These are phyloP conservation scores for Parasteatoda lunata DNA, from an alignment of 2,888 invertebrate species.

Conservation along the genomic window DNA sequence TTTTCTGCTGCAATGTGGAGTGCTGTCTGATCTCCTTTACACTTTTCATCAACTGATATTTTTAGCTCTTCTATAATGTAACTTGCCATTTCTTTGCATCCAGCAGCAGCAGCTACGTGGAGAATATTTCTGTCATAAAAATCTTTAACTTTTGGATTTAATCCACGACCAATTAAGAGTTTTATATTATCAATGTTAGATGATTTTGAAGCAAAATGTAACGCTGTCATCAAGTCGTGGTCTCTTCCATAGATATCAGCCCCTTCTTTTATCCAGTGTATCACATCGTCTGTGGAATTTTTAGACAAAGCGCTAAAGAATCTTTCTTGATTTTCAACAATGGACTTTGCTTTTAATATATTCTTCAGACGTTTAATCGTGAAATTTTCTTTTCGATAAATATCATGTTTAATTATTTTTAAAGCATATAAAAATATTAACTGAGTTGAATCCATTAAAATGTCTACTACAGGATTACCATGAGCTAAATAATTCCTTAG, in stretches of 20 bases:
- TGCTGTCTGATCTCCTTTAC: neutral
- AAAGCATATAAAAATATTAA: neutral
- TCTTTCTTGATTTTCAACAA: too few relatives aligned
- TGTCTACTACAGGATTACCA: neutral
- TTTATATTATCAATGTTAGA: neutral
- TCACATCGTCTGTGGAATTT: neutral
- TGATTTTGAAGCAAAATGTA: slow-evolving; percentile 8
- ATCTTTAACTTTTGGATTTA: neutral
- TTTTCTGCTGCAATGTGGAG: neutral
- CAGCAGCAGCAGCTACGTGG: neutral
- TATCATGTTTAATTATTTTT: neutral
- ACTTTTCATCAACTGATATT: neutral
- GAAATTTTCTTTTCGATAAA: neutral
- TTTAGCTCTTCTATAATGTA: neutral
- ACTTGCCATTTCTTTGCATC: neutral
- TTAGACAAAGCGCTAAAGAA: neutral
- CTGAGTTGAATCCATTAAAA: neutral
- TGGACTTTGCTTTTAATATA: neutral
- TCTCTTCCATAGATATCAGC: slow-evolving; percentile 15
- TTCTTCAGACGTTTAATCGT: neutral
- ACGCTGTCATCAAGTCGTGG: neutral
- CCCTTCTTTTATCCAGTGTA: neutral
- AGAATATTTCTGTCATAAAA: neutral
- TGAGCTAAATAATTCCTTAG: neutral
- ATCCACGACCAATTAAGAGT: neutral